phyloP scores from a whole-genome alignment of 2,888 invertebrate species.

The Fragum sueziense region DNA sequence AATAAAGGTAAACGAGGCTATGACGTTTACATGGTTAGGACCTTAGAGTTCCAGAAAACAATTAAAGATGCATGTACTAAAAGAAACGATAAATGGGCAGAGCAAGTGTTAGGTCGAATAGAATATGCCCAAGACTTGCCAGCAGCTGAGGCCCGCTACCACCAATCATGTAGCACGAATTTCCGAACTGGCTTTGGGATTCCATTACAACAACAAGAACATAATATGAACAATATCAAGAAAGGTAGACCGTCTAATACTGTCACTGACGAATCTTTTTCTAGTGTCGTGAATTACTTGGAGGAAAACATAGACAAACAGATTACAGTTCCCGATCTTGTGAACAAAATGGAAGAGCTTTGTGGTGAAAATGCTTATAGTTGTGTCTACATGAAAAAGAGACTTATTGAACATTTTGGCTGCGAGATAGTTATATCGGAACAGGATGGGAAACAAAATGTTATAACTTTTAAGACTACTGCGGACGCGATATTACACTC shows the following conservation, averaged over 20 bases:
- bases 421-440: slow-evolving; percentile 27
- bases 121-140: slow-evolving; percentile 27
- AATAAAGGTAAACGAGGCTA: not conserved
- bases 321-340: slow-evolving; percentile 27
- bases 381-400: slow-evolving; percentile 37
- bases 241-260: slow-evolving; percentile 16
- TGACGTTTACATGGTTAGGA: slow-evolving; percentile 3
- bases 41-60: slow-evolving; percentile 5
- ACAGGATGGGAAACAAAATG: slow-evolving; percentile 29
- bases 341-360: slow-evolving; percentile 25
- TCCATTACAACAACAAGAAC: slow-evolving; percentile 8
- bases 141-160: slow-evolving; percentile 20
- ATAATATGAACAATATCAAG: not conserved
- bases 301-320: slow-evolving; percentile 11
- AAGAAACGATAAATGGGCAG: slow-evolving; percentile 36
- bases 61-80: not conserved
- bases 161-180: slow-evolving; percentile 15
- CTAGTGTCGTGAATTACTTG: not conserved
- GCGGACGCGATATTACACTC: slow-evolving; percentile 34
- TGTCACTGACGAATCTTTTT: not conserved
- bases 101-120: slow-evolving; percentile 32
- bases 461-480: slow-evolving; percentile 33
- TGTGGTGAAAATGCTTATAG: slow-evolving; percentile 35
- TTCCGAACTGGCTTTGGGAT: slow-evolving; percentile 19
- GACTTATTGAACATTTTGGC: slow-evolving; percentile 29